Conservation (phyloP, 2,888 invertebrate species). For the Priocnemis perturbator region DNA sequence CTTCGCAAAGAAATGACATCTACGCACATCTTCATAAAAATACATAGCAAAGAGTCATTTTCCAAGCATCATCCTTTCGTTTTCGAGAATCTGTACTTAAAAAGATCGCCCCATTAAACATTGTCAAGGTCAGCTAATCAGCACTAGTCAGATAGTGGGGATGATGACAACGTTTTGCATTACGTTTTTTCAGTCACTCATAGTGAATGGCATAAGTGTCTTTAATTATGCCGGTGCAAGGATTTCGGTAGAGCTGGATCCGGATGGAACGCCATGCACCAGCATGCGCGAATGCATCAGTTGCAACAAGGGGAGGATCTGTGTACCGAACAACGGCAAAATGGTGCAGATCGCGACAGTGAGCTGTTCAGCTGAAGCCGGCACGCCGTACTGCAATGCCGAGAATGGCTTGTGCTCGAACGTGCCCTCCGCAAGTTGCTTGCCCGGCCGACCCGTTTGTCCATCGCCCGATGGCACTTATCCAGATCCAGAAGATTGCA, state of each 20-base stretch:
- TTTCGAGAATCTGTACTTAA: too few species aligned
- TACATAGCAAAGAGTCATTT: too few species aligned
- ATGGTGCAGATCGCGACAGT: slow-evolving; percentile 13
- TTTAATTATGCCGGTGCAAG: too few species aligned
- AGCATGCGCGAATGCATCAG: slow-evolving; percentile 3
- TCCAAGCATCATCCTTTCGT: too few species aligned
- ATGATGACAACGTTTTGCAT: too few species aligned
- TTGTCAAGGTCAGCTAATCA: not conserved
- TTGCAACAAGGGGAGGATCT: slow-evolving; percentile 16
- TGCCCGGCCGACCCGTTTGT: slow-evolving; percentile 14
- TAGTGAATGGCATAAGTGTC: too few species aligned
- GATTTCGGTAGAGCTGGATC: not conserved
- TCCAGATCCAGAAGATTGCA: slow-evolving; percentile 35
- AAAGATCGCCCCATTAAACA: too few species aligned
- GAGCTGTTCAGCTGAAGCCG: not conserved
- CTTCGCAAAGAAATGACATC: too few species aligned
- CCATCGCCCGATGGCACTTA: slow-evolving; percentile 29
- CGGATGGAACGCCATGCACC: not conserved
- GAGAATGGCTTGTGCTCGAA: slow-evolving; percentile 8
- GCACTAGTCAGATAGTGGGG: too few species aligned
- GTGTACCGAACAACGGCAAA: not conserved
- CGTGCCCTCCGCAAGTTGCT: slow-evolving; percentile 3
- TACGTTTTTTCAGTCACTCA: too few species aligned
- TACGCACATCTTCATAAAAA: too few species aligned
- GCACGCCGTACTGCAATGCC: slow-evolving; percentile 19